phyloP scores from a whole-genome alignment of 2,888 invertebrate species.

The Acronicta leporina region DNA sequence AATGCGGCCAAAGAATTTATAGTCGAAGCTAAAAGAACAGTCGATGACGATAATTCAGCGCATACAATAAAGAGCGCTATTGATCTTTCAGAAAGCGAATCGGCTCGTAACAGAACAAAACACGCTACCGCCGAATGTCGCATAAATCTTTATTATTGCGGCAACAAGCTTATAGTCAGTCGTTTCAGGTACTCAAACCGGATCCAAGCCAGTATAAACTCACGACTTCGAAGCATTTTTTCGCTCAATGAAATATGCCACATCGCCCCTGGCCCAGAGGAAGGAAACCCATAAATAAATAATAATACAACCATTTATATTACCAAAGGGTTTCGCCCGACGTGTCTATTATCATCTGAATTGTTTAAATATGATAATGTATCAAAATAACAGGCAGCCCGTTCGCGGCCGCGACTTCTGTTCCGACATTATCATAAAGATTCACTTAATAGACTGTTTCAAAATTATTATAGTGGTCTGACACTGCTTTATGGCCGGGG shows the following conservation, averaged over 20 bases:
- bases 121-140: slow-evolving; percentile 88
- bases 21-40: slow-evolving; percentile 75
- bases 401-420: slow-evolving; percentile 86
- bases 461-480: slow-evolving; percentile 85
- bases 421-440: slow-evolving; percentile 87
- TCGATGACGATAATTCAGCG: slow-evolving; percentile 83
- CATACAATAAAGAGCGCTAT: slow-evolving; percentile 86
- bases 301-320: slow-evolving; percentile 89
- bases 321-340: slow-evolving; percentile 88
- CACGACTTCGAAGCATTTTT: slow-evolving; percentile 87
- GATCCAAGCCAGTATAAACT: slow-evolving; percentile 83
- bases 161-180: slow-evolving; percentile 87
- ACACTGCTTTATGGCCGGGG: slow-evolving; percentile 79
- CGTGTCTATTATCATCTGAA: slow-evolving; percentile 89
- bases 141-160: slow-evolving; percentile 89
- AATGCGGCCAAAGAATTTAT: slow-evolving; percentile 77
- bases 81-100: slow-evolving; percentile 87
- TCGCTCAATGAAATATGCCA: slow-evolving; percentile 88
- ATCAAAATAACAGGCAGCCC: slow-evolving; percentile 87
- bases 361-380: slow-evolving; percentile 89
- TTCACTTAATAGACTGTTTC: slow-evolving; percentile 88
- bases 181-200: slow-evolving; percentile 87
- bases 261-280: slow-evolving; percentile 84
- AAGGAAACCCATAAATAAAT: slow-evolving; percentile 89
- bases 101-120: slow-evolving; percentile 88